These are phyloP conservation scores for Poecilia latipinna DNA, from an alignment of 2,113 vertebrate species.

Conservation along the genomic window DNA sequence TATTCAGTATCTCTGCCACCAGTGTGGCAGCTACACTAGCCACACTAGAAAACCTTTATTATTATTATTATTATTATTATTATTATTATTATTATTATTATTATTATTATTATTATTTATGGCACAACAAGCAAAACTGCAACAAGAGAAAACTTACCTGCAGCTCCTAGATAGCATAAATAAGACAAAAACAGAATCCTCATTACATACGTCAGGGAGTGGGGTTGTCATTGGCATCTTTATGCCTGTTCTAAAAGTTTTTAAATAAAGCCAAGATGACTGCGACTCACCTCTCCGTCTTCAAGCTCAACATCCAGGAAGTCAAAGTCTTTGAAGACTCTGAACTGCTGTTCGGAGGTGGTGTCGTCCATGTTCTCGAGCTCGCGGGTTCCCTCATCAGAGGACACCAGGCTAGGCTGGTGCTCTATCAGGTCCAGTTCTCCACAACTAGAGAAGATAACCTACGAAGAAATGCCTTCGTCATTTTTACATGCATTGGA, in stretches of 20 bases:
- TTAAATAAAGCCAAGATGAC: background rate
- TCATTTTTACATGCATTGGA: background rate
- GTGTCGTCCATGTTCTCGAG: conserved; percentile 93
- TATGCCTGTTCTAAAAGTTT: background rate
- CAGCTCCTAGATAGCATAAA: conserved; percentile 90
- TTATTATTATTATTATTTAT: too few species aligned
- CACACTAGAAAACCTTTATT: conserved; percentile 21
- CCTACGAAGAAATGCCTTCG: conserved; percentile 70
- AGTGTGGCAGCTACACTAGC: conserved; percentile 7
- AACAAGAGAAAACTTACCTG: conserved; percentile 87
- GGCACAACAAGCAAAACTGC: conserved; percentile 51
- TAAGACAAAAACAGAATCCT: conserved; percentile 83
- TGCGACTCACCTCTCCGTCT: conserved; percentile 91
- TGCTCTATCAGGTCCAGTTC: conserved; percentile 96
- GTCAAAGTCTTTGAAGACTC: conserved; percentile 97
- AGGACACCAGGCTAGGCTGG: conserved; percentile 92
- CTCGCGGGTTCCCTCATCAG: conserved; percentile 91
- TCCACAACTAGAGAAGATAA: conserved; percentile 97
- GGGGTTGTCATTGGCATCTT: background rate
- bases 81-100: too few species aligned
- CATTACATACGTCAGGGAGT: conserved; percentile 54
- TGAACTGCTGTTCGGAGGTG: conserved; percentile 96
- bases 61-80: too few species aligned
- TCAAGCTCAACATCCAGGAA: conserved; percentile 98
- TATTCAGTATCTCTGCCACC: conserved; percentile 7